phyloP scores from a whole-genome alignment of 2,113 vertebrate genomes.

The Rafetus swinhoei region DNA sequence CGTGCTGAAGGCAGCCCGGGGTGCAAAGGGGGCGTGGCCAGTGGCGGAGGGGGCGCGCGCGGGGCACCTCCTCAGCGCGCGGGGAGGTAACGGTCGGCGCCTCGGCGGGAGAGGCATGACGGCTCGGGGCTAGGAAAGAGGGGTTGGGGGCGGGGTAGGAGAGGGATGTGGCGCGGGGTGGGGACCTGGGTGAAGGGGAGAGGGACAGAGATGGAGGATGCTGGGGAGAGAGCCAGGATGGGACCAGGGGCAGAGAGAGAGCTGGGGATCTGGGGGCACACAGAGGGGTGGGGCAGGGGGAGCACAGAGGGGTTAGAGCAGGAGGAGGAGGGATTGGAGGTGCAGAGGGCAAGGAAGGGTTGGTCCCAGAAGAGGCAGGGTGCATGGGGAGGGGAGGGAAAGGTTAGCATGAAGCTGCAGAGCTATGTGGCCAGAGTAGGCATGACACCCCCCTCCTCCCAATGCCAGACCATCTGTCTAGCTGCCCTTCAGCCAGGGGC shows the following conservation, averaged over 20 bases:
- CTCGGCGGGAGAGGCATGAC: background rate
- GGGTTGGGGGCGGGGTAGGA: too few relatives aligned
- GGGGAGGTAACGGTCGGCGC: slow-evolving; percentile 60
- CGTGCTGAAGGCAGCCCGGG: background rate
- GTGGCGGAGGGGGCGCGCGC: background rate
- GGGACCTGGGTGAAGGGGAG: too few relatives aligned
- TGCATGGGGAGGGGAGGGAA: too few relatives aligned
- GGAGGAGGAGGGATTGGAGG: background rate
- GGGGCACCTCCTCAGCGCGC: too few relatives aligned
- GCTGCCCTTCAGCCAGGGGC: background rate
- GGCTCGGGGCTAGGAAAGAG: background rate
- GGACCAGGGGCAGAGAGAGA: too few relatives aligned
- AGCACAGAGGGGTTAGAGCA: too few relatives aligned
- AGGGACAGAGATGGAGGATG: too few relatives aligned
- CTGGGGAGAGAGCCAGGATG: too few relatives aligned
- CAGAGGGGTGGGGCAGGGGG: too few relatives aligned
- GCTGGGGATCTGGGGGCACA: too few relatives aligned
- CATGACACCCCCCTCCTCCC: background rate
- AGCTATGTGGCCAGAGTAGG: background rate
- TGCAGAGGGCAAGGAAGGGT: background rate
- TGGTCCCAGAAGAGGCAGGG: background rate
- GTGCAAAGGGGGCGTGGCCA: background rate
- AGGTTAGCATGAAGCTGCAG: rapidly evolving
- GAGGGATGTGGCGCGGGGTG: background rate
- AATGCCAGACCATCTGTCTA: background rate